phyloP scores from a whole-genome alignment of 2,888 invertebrate genomes.

The Steinernema scapterisci region DNA sequence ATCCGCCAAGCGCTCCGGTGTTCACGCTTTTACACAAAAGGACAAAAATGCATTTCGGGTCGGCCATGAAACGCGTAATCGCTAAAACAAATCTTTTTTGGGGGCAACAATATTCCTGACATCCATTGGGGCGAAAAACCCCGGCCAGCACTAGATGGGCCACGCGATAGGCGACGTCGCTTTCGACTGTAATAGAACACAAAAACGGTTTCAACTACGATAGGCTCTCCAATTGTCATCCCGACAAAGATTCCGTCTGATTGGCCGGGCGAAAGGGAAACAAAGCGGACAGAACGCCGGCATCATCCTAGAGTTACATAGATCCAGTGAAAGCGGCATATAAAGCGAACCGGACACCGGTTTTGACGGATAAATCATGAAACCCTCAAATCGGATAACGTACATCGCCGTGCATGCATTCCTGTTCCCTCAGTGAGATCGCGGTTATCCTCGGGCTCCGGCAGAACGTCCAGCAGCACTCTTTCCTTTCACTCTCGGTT shows the following conservation, averaged over 20 bases:
- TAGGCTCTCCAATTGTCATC: conserved; percentile 22
- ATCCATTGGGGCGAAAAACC: conserved; percentile 16
- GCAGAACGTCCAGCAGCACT: neutral
- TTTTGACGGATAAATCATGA: conserved; percentile 10
- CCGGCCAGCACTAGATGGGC: conserved; percentile 16
- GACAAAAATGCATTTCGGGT: conserved; percentile 5
- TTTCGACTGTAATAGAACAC: conserved; percentile 22
- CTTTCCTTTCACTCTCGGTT: neutral
- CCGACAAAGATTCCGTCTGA: neutral
- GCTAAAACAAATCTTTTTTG: conserved; percentile 24
- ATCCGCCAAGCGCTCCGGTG: neutral
- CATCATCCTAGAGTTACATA: neutral
- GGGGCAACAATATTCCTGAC: conserved; percentile 28
- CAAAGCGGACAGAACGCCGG: neutral
- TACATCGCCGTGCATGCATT: conserved; percentile 19
- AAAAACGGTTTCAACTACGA: conserved; percentile 21
- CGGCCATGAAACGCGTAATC: neutral
- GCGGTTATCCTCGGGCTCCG: conserved; percentile 16
- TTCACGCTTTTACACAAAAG: neutral
- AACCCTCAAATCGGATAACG: conserved; percentile 31
- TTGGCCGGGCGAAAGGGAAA: conserved; percentile 2
- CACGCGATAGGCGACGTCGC: conserved; percentile 23
- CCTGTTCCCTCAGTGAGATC: conserved; percentile 27
- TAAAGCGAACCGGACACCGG: conserved; percentile 7
- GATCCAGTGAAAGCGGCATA: conserved; percentile 28